Conservation (phyloP, 2,113 vertebrate genomes). For the Miniopterus natalensis region DNA sequence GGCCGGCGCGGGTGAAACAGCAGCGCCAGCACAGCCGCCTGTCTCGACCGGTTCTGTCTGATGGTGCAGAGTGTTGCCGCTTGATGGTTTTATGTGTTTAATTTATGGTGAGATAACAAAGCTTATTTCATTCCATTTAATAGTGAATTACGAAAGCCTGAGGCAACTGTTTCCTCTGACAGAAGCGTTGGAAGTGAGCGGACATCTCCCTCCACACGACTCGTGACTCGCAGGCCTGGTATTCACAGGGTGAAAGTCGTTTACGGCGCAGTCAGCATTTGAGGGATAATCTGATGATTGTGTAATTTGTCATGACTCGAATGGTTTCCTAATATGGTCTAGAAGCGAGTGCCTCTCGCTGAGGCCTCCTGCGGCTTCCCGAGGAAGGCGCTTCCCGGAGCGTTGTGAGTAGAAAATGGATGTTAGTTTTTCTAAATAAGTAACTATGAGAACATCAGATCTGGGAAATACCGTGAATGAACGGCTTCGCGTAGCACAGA, state of each 20-base stretch:
- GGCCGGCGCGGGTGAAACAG: too few species aligned
- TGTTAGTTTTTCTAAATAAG: slow-evolving; percentile 51
- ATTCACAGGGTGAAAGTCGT: neutral
- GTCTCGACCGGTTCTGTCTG: slow-evolving; percentile 22
- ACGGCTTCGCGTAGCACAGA: neutral
- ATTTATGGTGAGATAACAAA: slow-evolving; percentile 46
- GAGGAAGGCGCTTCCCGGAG: neutral
- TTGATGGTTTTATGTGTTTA: slow-evolving; percentile 52
- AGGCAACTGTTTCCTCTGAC: slow-evolving; percentile 67
- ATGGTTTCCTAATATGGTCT: neutral
- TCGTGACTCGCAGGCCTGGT: slow-evolving; percentile 17
- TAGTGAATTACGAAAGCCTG: slow-evolving; percentile 55
- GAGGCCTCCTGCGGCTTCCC: neutral
- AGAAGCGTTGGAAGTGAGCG: slow-evolving; percentile 52
- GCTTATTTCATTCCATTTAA: slow-evolving; percentile 69
- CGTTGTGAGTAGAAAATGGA: neutral
- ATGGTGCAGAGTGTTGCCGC: slow-evolving; percentile 8
- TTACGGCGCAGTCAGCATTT: neutral
- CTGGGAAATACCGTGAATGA: neutral
- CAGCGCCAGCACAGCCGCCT: neutral
- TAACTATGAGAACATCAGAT: neutral
- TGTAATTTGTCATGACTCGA: neutral
- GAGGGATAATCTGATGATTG: neutral
- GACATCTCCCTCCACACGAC: too few species aligned
- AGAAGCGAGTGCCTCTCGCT: neutral